A percentile compares a stretch with the other conserved stretches of the same genome.
phyloP scores from a whole-genome alignment of 2,113 vertebrate species.

The Alligator sinensis region DNA sequence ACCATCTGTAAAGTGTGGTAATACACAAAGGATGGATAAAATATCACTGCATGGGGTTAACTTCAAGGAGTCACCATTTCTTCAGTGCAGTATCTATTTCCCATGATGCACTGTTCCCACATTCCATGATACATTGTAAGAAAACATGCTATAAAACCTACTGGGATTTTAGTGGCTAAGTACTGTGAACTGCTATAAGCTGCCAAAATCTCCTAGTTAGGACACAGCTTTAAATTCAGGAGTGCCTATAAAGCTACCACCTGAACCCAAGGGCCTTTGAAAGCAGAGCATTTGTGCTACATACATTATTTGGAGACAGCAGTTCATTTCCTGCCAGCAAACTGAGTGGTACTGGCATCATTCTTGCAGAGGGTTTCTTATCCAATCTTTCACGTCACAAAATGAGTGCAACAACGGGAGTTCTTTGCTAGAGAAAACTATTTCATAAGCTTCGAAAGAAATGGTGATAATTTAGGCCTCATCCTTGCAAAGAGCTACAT shows the following conservation, averaged over 20 bases:
- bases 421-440: slow-evolving; percentile 38
- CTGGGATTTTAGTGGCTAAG: too few relatives aligned
- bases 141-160: too few relatives aligned
- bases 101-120: too few relatives aligned
- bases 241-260: not conserved
- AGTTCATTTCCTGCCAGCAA: not conserved
- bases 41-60: too few relatives aligned
- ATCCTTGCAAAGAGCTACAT: not conserved
- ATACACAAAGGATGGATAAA: too few relatives aligned
- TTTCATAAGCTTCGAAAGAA: slow-evolving; percentile 47
- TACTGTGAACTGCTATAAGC: too few relatives aligned
- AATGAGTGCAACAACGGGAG: not conserved
- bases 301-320: not conserved
- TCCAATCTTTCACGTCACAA: not conserved
- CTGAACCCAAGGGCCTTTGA: not conserved
- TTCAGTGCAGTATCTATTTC: too few relatives aligned
- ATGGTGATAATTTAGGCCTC: not conserved
- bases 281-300: not conserved
- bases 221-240: too few relatives aligned
- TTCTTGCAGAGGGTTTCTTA: not conserved
- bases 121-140: too few relatives aligned
- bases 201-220: too few relatives aligned
- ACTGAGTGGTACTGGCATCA: not conserved
- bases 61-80: too few relatives aligned
- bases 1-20: too few relatives aligned